Conservation (phyloP, 2,888 invertebrate species). For the Ennomos fuscantarius region DNA sequence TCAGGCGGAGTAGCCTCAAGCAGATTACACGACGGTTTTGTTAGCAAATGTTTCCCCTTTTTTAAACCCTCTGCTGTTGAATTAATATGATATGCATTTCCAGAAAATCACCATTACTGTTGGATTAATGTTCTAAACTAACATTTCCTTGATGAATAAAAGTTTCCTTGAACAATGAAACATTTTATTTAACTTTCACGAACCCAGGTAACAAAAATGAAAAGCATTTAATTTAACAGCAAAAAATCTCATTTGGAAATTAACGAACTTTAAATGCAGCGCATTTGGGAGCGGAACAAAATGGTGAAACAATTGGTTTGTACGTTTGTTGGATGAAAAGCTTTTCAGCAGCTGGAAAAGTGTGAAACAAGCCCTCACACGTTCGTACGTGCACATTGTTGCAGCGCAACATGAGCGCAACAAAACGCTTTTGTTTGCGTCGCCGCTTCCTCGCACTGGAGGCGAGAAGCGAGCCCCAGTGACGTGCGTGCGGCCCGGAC, state of each 20-base stretch:
- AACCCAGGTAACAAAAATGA: not conserved
- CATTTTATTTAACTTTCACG: too few species aligned
- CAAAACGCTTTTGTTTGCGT: slow-evolving; percentile 18
- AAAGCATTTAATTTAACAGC: slow-evolving; percentile 13
- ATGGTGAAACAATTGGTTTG: slow-evolving; percentile 23
- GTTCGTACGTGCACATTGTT: slow-evolving; percentile 8
- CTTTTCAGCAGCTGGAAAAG: slow-evolving; percentile 5
- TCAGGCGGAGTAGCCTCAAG: slow-evolving; percentile 2
- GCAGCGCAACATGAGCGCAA: slow-evolving; percentile 19
- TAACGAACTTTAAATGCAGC: slow-evolving; percentile 25
- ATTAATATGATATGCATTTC: too few species aligned
- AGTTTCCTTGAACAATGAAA: too few species aligned
- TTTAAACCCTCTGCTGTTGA: too few species aligned
- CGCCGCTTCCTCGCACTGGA: slow-evolving; percentile 5
- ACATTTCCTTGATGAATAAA: too few species aligned
- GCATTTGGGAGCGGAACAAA: slow-evolving; percentile 19
- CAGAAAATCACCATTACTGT: too few species aligned
- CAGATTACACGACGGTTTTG: slow-evolving; percentile 5
- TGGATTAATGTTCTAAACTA: too few species aligned
- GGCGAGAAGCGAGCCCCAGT: slow-evolving; percentile 1
- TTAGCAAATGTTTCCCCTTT: not conserved
- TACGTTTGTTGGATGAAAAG: slow-evolving; percentile 18
- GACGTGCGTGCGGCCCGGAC: not conserved
- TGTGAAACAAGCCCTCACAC: slow-evolving; percentile 8
- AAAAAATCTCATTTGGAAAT: slow-evolving; percentile 29